A percentile compares a stretch with the other conserved stretches of the same genome.
Evolutionary conservation across 2,888 invertebrate genomes (phyloP).

Genomic region (Keiferia lycopersicella): DNA sequence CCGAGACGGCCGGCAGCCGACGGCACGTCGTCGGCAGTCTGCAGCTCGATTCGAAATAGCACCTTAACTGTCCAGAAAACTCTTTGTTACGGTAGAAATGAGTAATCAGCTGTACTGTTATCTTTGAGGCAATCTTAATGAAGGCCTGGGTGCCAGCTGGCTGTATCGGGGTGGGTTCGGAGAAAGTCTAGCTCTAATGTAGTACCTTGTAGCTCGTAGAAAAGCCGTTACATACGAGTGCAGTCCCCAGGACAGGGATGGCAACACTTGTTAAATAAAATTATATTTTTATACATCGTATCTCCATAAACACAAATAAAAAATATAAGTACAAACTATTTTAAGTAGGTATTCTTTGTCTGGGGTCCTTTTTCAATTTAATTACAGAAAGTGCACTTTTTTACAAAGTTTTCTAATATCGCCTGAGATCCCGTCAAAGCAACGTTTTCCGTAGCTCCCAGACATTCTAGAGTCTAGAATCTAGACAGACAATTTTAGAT

Average conservation of each 20-base stretch:
- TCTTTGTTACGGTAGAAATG: constrained; percentile 4
- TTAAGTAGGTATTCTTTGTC: background rate
- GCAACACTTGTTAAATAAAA: background rate
- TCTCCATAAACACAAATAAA: background rate
- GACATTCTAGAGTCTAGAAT: no score
- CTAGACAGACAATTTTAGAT: background rate
- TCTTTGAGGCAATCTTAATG: background rate
- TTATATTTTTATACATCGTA: no score
- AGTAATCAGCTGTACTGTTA: background rate
- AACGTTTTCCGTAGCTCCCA: background rate
- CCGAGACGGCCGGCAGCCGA: no score
- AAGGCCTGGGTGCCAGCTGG: background rate
- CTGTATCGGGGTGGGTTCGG: background rate
- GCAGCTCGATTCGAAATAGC: no score
- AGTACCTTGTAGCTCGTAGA: background rate
- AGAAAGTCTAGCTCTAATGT: background rate
- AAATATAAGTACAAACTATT: background rate
- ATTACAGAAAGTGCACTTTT: background rate
- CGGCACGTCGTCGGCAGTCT: no score
- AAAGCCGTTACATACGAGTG: background rate
- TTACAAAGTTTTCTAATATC: background rate
- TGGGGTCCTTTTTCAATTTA: background rate
- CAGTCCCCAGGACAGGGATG: background rate
- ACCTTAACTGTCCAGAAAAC: background rate
- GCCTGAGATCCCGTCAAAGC: background rate